A percentile compares a stretch with the other conserved stretches of the same genome.
These are phyloP conservation scores for Tetheella fluctuosa DNA, from an alignment of 2,888 invertebrate species.

Conservation along the genomic window DNA sequence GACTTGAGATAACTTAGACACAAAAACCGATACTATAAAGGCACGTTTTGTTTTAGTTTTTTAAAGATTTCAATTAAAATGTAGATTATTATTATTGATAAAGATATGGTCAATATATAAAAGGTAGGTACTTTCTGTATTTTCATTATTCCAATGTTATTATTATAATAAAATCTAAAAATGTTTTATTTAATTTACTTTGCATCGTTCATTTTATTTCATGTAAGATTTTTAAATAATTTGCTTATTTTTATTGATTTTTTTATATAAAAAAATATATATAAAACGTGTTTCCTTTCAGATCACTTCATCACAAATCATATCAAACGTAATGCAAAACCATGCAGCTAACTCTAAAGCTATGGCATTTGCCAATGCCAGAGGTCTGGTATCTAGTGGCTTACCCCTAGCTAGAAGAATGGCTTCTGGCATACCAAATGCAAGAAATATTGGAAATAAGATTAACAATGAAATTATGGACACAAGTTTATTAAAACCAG, in stretches of 20 bases:
- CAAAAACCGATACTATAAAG: neutral
- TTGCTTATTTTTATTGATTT: neutral
- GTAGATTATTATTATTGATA: neutral
- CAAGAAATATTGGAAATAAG: neutral
- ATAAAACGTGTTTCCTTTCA: conserved; percentile 31
- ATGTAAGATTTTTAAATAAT: conserved; percentile 23
- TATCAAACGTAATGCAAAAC: conserved; percentile 20
- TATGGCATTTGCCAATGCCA: conserved; percentile 11
- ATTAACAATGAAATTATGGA: conserved; percentile 10
- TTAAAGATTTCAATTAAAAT: neutral
- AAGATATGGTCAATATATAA: neutral
- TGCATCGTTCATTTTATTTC: conserved; percentile 13
- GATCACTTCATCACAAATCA: conserved; percentile 42
- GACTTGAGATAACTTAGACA: neutral
- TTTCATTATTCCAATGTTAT: neutral
- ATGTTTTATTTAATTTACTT: conserved; percentile 23
- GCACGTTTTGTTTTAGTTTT: neutral
- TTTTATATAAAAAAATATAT: neutral
- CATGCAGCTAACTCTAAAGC: conserved; percentile 21
- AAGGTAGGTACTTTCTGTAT: neutral
- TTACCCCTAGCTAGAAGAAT: conserved; percentile 11
- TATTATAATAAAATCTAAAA: neutral
- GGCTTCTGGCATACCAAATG: neutral
- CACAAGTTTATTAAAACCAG: conserved; percentile 14
- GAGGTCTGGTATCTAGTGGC: conserved; percentile 14